Percentiles rank a stretch among this genome's conserved stretches.
Conservation (phyloP, 2,888 invertebrate genomes). For the Lepeophtheirus nordmannii region DNA sequence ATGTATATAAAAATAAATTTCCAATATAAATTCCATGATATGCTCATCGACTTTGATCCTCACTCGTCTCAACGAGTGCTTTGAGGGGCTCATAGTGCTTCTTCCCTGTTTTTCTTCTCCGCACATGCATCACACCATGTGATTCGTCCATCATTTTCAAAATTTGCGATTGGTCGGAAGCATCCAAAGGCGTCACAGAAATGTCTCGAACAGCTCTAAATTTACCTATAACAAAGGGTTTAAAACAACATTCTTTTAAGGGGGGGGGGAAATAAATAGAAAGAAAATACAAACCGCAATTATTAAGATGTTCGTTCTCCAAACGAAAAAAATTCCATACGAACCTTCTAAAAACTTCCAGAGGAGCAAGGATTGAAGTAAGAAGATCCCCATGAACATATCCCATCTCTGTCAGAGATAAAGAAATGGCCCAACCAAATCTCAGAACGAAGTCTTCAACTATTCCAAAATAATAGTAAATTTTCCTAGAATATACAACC, state of each 20-base stretch:
- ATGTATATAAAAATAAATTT: too few species aligned
- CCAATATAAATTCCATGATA: too few species aligned
- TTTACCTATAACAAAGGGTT: conserved; percentile 37
- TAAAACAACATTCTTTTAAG: too few species aligned
- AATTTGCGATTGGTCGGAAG: conserved; percentile 75
- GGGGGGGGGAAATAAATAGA: too few species aligned
- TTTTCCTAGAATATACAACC: conserved; percentile 77
- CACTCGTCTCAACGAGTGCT: neutral
- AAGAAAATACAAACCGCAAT: conserved; percentile 54
- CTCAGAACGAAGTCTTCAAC: conserved; percentile 82
- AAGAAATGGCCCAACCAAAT: conserved; percentile 81
- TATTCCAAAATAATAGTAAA: conserved; percentile 90
- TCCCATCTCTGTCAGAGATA: conserved; percentile 62
- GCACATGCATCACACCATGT: conserved; percentile 36
- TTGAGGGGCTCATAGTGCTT: neutral
- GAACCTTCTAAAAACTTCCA: conserved; percentile 77
- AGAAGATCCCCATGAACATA: conserved; percentile 61
- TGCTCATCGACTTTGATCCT: neutral
- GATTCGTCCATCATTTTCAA: conserved; percentile 88
- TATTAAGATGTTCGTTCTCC: conserved; percentile 97
- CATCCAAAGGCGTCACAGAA: conserved; percentile 80
- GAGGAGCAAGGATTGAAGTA: conserved; percentile 61
- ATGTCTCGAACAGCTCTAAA: conserved; percentile 97
- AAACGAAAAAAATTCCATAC: conserved; percentile 99
- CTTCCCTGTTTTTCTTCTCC: conserved; percentile 9